Percentiles rank a stretch among this genome's conserved stretches.
Evolutionary conservation across 1,140 invertebrate genomes (phyloP).

Genomic region (Araneus ventricosus): DNA sequence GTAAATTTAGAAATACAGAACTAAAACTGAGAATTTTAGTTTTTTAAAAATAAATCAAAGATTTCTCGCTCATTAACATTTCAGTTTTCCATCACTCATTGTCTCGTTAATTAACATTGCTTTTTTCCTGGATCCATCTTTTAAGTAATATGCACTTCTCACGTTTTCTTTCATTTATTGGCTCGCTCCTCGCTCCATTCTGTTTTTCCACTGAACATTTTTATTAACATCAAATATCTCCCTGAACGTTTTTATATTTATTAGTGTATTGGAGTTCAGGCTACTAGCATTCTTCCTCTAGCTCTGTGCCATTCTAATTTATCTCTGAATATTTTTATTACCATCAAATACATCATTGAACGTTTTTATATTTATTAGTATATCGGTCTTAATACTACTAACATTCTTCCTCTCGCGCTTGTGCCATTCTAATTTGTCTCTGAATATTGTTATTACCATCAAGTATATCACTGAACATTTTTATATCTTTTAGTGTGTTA

Average conservation of each 20-base stretch:
- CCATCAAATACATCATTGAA: too few relatives aligned
- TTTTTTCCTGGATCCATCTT: background rate
- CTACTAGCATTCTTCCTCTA: too few relatives aligned
- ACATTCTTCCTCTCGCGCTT: too few relatives aligned
- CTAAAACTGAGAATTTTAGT: background rate
- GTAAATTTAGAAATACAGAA: conserved; percentile 1
- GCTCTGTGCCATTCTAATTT: too few relatives aligned
- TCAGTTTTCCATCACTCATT: background rate
- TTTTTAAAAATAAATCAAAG: background rate
- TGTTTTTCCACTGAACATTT: background rate
- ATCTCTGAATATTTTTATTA: too few relatives aligned
- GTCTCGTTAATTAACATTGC: background rate
- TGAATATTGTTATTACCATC: too few relatives aligned
- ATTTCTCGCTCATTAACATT: background rate
- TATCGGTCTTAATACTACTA: too few relatives aligned
- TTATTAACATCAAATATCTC: background rate
- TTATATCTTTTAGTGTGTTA: too few relatives aligned
- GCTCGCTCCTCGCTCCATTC: background rate
- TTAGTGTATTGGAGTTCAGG: background rate
- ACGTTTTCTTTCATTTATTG: background rate
- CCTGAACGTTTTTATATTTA: background rate
- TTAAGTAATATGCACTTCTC: background rate
- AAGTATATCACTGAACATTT: too few relatives aligned
- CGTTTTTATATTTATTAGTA: too few relatives aligned
- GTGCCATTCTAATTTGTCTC: too few relatives aligned